These are phyloP conservation scores for Syngnathoides biaculeatus DNA, from an alignment of 2,113 vertebrate species.

Conservation along the genomic window DNA sequence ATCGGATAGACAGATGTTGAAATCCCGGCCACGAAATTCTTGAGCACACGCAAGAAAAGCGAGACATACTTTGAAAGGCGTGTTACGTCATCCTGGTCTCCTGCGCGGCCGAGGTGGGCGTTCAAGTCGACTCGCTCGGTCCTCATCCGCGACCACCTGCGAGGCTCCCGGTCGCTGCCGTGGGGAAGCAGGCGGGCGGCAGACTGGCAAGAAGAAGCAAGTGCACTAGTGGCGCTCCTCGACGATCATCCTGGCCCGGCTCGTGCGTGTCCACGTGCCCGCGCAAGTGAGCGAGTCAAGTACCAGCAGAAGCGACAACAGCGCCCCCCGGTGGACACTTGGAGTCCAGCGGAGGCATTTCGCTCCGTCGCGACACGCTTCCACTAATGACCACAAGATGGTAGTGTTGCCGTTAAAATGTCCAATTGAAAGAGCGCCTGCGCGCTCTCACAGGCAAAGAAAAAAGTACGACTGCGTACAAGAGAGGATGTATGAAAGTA, in stretches of 20 bases:
- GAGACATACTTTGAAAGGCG: slow-evolving; percentile 43
- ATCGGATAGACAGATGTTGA: neutral
- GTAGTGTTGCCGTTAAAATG: neutral
- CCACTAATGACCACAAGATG: neutral
- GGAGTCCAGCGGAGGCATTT: neutral
- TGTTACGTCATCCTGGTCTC: neutral
- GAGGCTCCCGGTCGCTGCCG: neutral
- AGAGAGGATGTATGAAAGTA: too few relatives aligned
- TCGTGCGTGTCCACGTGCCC: too few relatives aligned
- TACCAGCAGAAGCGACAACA: too few relatives aligned
- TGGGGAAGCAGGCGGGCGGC: too few relatives aligned
- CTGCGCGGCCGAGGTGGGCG: neutral
- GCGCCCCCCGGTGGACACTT: neutral
- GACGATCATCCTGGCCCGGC: neutral
- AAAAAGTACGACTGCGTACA: too few relatives aligned
- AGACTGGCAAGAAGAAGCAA: neutral
- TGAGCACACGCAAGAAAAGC: neutral
- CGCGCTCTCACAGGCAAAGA: too few relatives aligned
- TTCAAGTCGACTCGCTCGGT: neutral
- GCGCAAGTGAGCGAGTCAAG: neutral
- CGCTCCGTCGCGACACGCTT: neutral
- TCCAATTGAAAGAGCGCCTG: too few relatives aligned
- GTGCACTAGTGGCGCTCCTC: neutral
- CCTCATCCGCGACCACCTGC: too few relatives aligned
- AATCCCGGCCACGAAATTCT: neutral